A percentile compares a stretch with the other conserved stretches of the same genome.
Conservation (phyloP, 2,888 invertebrate genomes). For the Morinoia aosen region DNA sequence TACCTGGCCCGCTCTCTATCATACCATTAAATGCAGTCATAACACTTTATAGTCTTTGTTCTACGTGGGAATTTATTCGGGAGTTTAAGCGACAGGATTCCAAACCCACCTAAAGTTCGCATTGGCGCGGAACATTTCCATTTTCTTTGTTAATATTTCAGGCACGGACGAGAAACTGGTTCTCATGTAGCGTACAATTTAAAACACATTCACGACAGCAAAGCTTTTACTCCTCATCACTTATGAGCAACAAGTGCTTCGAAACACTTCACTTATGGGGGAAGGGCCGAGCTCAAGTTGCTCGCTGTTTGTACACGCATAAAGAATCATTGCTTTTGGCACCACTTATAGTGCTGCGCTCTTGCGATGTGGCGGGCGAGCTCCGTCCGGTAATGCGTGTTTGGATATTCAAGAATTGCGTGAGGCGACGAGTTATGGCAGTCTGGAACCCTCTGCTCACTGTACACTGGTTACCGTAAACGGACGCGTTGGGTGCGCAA, state of each 20-base stretch:
- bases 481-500: background rate
- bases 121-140: background rate
- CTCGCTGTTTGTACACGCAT: background rate
- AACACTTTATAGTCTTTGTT: background rate
- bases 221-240: background rate
- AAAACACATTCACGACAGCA: background rate
- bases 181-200: background rate
- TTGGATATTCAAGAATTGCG: slow-evolving; percentile 27
- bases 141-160: background rate
- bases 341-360: background rate
- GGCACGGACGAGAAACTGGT: background rate
- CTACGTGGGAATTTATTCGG: background rate
- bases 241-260: slow-evolving; percentile 50
- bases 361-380: background rate
- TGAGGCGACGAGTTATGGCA: background rate
- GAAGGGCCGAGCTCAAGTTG: background rate
- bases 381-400: background rate
- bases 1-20: background rate
- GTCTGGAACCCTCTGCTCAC: background rate
- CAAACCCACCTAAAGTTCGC: background rate
- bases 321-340: slow-evolving; percentile 35
- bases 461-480: background rate
- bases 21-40: background rate
- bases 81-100: background rate
- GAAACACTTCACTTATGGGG: slow-evolving; percentile 6